Base-by-base conservation (phyloP, 2,888 invertebrate genomes). In the Ennomos erosarius region DNA sequence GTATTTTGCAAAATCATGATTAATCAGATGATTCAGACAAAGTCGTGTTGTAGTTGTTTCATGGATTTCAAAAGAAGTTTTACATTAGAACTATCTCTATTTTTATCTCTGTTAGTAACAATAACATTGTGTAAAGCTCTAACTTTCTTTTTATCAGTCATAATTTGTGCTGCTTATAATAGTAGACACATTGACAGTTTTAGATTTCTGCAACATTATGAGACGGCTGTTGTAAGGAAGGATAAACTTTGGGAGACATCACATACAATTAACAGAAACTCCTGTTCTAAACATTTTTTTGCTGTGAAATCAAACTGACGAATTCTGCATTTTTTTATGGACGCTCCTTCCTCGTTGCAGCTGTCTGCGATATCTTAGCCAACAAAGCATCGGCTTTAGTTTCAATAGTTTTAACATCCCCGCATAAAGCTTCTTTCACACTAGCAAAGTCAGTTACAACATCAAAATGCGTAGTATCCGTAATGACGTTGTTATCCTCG, bases 401-500 rank as follows among this genome's bases (percentile, higher is more conserved):
- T 45, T 36, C 46, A 55, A 16, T 50, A 55, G 51, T 59, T 40
- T 39, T 42, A 64, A 52, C 38, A 59, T 55, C 37, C 51, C 40
- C 53, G 37, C 35, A 34, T 46, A 38, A 52, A 34, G 54, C 51
- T 62, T 56, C 53, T 53, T 42, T 51, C 33, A 43, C 43, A 43
- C 16, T 47, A 40, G 34, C 71, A 74, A 75, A 74, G 68, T 70
- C 70, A 74, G 71, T 75, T 74, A 71, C 77, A 78, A 76, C 72
- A 75, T 79, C 74, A 73, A 75, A 75, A 71, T 74, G 67, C 64
- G 60, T 62, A 62, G 64, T 59, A 58, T 64, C 66, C 65, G 69
- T 70, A 70, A 73, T 81, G 76, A 82, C 80, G 73, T 59, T 65
- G 60, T 69, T 86, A 74, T 82, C 73, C 81, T 80, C 85, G 87